Base-by-base conservation (phyloP, 2,797 vertebrate species). In the Urocyon cinereoargenteus region DNA sequence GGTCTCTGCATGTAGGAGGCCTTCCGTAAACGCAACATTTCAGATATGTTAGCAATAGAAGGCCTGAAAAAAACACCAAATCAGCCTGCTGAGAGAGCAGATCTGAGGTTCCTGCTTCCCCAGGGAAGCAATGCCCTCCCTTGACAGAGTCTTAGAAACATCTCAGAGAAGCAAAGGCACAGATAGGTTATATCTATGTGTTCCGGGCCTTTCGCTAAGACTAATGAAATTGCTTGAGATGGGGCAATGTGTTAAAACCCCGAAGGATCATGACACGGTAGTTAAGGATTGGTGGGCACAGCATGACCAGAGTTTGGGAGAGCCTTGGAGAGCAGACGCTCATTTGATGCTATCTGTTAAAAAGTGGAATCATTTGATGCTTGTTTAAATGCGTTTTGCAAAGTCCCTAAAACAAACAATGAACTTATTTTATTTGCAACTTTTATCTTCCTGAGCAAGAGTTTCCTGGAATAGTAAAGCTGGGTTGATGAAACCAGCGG, bases 381-480 rank as follows among this genome's bases (percentile, higher is more conserved):
- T 91, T 86, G 73, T 75, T 73, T 94, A 73, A 85, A 77, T 85
- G 24, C 40, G 36, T 81, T 88, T 94, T 73, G 51, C 79, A 49
- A 97, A 94, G 82, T 93, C 91, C 45, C 91, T 68, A 45, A 68
- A 51, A 81, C 0, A 13, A 91, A 84, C 51, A 34, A 70, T 82
- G 51, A 84, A 85, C n/a, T 49, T 55, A 45, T 36, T 72, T 73
- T 55, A 81, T 61, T 68, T 84, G 53, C 53, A 72, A 40, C n/a
- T 94, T 95, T 64, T 24, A 57, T 55, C 83, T 86, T 93, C 40
- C 62, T 59, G 77, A 31, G 62, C 34, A 31, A 94, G 77, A 21
- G 51, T 83, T 83, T 92, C 94, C 72, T 89, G 91, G 55, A 91
- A 36, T 24, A 85, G 77, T 26, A 55, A 94, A 62, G 70, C 40